A percentile compares a stretch with the other conserved stretches of the same genome.
Evolutionary conservation across 2,113 vertebrate species (phyloP).

Genomic region (Sakesphorus luctuosus): DNA sequence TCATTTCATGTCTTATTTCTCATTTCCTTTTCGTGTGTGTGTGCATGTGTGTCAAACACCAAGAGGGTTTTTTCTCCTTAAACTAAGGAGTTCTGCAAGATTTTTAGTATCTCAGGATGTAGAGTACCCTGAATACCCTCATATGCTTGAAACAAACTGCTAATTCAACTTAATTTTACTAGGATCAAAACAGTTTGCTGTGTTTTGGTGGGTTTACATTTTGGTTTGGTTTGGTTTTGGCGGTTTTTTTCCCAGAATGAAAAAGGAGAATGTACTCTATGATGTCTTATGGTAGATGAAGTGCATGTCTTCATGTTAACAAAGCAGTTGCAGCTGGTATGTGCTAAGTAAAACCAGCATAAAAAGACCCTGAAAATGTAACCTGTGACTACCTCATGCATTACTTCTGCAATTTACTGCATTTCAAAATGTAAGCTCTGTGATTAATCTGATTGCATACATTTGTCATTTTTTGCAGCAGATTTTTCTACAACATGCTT

Average conservation of each 20-base stretch:
- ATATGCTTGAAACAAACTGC: background rate
- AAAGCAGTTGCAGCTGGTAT: background rate
- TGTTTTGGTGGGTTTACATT: fast-evolving
- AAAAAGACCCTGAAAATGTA: background rate
- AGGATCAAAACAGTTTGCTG: background rate
- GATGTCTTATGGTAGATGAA: background rate
- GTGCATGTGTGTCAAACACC: background rate
- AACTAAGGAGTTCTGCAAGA: background rate
- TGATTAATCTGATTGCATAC: background rate
- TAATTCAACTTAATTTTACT: background rate
- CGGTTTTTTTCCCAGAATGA: fast-evolving
- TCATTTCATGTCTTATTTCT: background rate
- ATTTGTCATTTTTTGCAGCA: background rate
- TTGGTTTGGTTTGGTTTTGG: background rate
- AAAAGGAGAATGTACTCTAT: background rate
- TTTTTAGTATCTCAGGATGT: background rate
- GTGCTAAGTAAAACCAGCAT: background rate
- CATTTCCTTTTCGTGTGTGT: background rate
- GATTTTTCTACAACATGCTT: background rate
- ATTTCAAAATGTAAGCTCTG: background rate
- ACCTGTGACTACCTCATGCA: background rate
- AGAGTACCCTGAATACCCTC: background rate
- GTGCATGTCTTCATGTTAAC: background rate
- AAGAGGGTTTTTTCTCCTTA: background rate
- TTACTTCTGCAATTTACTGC: background rate